These are phyloP conservation scores for Isoperla grammatica DNA, from an alignment of 2,888 invertebrate species.

Conservation along the genomic window DNA sequence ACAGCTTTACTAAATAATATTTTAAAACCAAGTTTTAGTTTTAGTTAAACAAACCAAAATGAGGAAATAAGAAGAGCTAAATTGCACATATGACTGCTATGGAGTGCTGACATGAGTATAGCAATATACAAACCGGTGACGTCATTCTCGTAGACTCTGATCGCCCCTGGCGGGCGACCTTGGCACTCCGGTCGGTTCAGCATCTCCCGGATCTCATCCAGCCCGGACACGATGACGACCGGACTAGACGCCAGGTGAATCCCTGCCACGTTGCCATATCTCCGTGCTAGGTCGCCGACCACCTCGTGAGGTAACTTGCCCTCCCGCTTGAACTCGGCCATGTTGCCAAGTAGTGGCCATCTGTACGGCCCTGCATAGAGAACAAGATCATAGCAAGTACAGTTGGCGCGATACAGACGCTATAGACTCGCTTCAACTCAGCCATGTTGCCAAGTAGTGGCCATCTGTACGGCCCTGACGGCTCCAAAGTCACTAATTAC, in stretches of 20 bases:
- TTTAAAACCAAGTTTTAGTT: no score
- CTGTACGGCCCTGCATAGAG: slow-evolving; percentile 17
- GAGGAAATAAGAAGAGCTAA: no score
- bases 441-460: slow-evolving; percentile 17
- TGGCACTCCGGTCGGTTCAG: slow-evolving; percentile 16
- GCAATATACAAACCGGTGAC: not conserved
- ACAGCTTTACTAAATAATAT: no score
- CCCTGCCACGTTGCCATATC: slow-evolving; percentile 19
- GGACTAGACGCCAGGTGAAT: slow-evolving; percentile 11
- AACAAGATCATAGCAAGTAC: no score
- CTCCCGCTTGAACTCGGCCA: slow-evolving; percentile 8
- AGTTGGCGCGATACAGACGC: no score
- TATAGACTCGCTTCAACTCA: slow-evolving; percentile 14
- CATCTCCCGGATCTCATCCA: slow-evolving; percentile 16
- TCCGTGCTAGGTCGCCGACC: slow-evolving; percentile 1
- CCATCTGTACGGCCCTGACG: slow-evolving; percentile 19
- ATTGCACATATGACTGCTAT: no score
- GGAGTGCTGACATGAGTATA: no score
- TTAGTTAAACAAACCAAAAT: no score
- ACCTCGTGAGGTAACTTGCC: not conserved
- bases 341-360: slow-evolving; percentile 19
- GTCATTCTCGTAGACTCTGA: slow-evolving; percentile 12
- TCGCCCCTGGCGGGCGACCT: slow-evolving; percentile 9
- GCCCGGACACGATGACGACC: slow-evolving; percentile 16
- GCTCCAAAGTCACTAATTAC: no score